A percentile compares a stretch with the other conserved stretches of the same genome.
Conservation (phyloP, 1,140 invertebrate species). For the Polypedilum vanderplanki region DNA sequence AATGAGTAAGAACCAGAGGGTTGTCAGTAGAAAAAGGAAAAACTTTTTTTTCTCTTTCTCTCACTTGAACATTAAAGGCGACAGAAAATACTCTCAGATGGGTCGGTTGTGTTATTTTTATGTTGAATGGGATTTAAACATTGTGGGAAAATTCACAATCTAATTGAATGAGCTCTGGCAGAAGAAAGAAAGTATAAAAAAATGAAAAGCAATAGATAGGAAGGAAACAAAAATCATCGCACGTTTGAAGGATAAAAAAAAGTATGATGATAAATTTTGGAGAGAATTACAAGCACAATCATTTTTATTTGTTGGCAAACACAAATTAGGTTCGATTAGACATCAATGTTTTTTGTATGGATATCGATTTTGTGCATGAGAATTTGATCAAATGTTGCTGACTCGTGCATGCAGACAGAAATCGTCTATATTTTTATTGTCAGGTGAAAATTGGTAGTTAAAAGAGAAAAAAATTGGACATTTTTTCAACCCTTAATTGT, state of each 20-base stretch:
- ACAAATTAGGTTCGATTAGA: background rate
- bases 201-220: background rate
- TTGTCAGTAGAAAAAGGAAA: background rate
- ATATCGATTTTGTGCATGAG: too few relatives aligned
- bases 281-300: background rate
- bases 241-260: background rate
- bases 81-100: conserved; percentile 23
- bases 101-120: conserved; percentile 27
- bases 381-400: too few relatives aligned
- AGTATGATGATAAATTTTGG: background rate
- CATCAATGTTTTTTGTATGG: too few relatives aligned
- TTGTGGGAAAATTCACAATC: conserved; percentile 26
- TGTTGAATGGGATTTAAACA: conserved; percentile 26
- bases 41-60: conserved; percentile 16
- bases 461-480: too few relatives aligned
- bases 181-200: background rate
- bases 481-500: too few relatives aligned
- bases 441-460: too few relatives aligned
- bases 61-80: background rate
- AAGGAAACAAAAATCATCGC: background rate
- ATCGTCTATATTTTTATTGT: too few relatives aligned
- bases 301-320: background rate
- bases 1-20: background rate
- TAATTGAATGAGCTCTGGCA: background rate
- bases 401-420: too few relatives aligned